phyloP scores from a whole-genome alignment of 2,797 vertebrate species.

The Caiman crocodilus region DNA sequence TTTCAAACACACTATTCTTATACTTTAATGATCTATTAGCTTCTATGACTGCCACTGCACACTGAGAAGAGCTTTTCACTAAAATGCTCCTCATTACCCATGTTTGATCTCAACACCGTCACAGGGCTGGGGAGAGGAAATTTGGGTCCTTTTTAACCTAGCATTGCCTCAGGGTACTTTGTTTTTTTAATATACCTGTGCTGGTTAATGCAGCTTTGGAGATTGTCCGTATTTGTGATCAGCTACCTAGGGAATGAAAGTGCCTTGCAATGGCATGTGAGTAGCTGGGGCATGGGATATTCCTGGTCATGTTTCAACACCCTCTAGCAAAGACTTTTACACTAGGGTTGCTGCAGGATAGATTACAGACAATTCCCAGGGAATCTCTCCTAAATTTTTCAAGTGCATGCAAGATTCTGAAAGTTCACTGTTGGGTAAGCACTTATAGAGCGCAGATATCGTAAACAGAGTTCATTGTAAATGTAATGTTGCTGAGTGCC shows the following conservation, averaged over 20 bases:
- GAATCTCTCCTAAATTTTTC: constrained; percentile 58
- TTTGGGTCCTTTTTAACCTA: constrained; percentile 36
- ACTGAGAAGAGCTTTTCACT: constrained; percentile 10
- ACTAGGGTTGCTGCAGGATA: constrained; percentile 16
- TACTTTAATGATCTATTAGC: neutral
- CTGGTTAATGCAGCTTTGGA: constrained; percentile 61
- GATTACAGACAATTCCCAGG: constrained; percentile 52
- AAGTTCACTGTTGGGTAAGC: constrained; percentile 22
- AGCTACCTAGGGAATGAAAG: neutral
- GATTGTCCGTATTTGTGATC: constrained; percentile 52
- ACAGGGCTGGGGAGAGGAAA: constrained; percentile 37
- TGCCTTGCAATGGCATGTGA: neutral
- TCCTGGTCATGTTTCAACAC: constrained; percentile 6
- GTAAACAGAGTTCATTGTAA: constrained; percentile 47
- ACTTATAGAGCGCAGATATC: constrained; percentile 6
- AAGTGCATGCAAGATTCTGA: constrained; percentile 56
- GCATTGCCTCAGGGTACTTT: constrained; percentile 51
- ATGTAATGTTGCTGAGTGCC: neutral
- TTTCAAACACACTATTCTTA: constrained; percentile 10
- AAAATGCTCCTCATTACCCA: constrained; percentile 39
- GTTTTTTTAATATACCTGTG: constrained; percentile 61
- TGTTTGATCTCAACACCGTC: constrained; percentile 43
- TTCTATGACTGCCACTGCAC: constrained; percentile 1
- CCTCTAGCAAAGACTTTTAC: constrained; percentile 2
- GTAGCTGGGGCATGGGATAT: neutral